Base-by-base conservation (phyloP, 2,888 invertebrate species). In the Ophraella communa region DNA sequence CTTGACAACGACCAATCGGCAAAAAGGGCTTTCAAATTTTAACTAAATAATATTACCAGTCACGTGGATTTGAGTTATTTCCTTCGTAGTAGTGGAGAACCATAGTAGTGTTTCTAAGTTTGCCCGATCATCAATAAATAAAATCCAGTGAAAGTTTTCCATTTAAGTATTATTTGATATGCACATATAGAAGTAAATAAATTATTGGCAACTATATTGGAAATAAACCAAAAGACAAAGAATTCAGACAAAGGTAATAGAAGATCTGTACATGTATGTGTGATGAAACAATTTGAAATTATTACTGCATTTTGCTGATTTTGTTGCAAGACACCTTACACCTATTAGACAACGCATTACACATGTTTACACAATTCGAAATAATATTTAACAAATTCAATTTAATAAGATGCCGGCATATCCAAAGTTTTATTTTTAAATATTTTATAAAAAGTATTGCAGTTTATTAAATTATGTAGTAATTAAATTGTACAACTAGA, bases 11-110 rank as follows among this genome's bases (percentile, higher is more conserved):
- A 21, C 47, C 47, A 47, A 47, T 47, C 47, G 23, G 23, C n/a
- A 23, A 23, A 23, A 21, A 47, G 23, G 47, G 11, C 47, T 47
- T 47, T 47, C n/a, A 47, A 47, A 47, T 47, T 47, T 47, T 7
- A n/a, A 14, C 47, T 23, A 23, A 47, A 47, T 47, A 47, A 23
- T 47, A 47, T 47, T 23, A 47, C 47, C 47, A 47, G 47, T 47
- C 47, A 47, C 47, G 47, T 47, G 47, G 10, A 47, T 23, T 47
- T 11, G n/a, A 47, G 47, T 47, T 47, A 47, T 47, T 47, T 47
- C n/a, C 14, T 7, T 47, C 47, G 7, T 7, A 23, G 47, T 23
- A 23, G n/a, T 47, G 47, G 23, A 47, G 7, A 47, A 20, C 11
- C n/a, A 21, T 21, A 11, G 5, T 47, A 4, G 14, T 39, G 39